phyloP scores from a whole-genome alignment of 2,797 vertebrate genomes.

The Lacerta viridis region DNA sequence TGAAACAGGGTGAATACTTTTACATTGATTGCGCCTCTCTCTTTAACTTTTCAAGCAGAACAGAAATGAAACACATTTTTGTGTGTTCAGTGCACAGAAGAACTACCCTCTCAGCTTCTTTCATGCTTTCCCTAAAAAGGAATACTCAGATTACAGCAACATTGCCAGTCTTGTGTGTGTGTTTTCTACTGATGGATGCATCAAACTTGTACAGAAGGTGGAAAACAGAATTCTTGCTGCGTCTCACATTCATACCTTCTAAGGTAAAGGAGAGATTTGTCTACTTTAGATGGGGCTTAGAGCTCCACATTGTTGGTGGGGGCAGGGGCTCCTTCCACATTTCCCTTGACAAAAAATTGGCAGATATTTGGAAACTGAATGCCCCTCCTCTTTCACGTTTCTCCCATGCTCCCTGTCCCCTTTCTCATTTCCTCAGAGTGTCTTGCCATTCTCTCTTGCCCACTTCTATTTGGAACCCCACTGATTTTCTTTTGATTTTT shows the following conservation, averaged over 20 bases:
- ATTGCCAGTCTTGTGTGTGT: neutral
- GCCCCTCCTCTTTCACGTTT: too few species aligned
- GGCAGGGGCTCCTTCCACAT: neutral
- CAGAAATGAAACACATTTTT: constrained; percentile 32
- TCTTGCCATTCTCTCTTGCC: neutral
- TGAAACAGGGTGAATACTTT: constrained; percentile 59
- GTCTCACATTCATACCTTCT: neutral
- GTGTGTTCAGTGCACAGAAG: constrained; percentile 28
- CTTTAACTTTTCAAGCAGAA: constrained; percentile 32
- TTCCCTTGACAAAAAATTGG: neutral
- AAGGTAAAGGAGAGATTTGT: neutral
- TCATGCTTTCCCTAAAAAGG: constrained; percentile 33
- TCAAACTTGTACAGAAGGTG: neutral
- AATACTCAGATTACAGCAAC: constrained; percentile 28
- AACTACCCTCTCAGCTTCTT: constrained; percentile 46
- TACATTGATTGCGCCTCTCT: constrained; percentile 28
- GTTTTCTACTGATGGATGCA: neutral
- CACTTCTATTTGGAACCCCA: neutral
- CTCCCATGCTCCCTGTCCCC: neutral
- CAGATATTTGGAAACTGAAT: neutral
- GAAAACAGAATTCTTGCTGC: neutral
- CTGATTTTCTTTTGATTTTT: neutral
- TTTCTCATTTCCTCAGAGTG: neutral
- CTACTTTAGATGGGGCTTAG: neutral
- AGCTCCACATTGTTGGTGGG: neutral